Evolutionary conservation across 2,797 vertebrate species (phyloP).

Genomic region (Lepidocolaptes lacrymiger): DNA sequence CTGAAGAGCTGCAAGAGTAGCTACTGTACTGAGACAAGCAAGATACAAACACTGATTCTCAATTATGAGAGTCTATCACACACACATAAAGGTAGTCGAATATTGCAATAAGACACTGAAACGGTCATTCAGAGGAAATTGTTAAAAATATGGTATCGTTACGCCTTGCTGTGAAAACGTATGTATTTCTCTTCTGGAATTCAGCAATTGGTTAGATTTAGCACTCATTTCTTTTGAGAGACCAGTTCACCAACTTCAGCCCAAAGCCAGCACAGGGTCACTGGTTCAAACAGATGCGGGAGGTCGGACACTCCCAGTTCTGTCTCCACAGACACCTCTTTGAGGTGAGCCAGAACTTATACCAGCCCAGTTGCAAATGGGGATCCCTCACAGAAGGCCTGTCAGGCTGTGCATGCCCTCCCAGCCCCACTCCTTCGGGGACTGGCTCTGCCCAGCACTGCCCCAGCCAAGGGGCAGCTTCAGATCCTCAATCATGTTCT

Average conservation of each 20-base stretch:
- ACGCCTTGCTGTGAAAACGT: not conserved
- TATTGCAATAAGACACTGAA: not conserved
- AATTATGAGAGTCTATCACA: not conserved
- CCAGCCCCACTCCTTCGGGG: no score
- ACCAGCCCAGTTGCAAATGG: accelerated
- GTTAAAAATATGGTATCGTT: not conserved
- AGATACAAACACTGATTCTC: not conserved
- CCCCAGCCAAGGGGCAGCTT: not conserved
- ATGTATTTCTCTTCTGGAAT: not conserved
- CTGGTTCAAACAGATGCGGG: not conserved
- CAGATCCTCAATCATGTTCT: not conserved
- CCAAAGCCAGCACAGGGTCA: not conserved
- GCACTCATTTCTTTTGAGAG: not conserved
- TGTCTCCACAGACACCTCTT: not conserved
- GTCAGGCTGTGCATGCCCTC: accelerated
- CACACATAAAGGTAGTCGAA: not conserved
- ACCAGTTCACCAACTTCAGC: not conserved
- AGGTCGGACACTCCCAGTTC: not conserved
- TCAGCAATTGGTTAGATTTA: not conserved
- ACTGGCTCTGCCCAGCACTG: not conserved
- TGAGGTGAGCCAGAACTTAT: not conserved
- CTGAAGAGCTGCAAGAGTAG: not conserved
- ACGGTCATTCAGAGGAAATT: not conserved
- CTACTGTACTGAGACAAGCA: not conserved
- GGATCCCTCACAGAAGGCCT: no score